Evolutionary conservation across 1,140 invertebrate genomes (phyloP), one percentile per base, ranked within the genome.

Genomic region (Sinella curviseta): DNA sequence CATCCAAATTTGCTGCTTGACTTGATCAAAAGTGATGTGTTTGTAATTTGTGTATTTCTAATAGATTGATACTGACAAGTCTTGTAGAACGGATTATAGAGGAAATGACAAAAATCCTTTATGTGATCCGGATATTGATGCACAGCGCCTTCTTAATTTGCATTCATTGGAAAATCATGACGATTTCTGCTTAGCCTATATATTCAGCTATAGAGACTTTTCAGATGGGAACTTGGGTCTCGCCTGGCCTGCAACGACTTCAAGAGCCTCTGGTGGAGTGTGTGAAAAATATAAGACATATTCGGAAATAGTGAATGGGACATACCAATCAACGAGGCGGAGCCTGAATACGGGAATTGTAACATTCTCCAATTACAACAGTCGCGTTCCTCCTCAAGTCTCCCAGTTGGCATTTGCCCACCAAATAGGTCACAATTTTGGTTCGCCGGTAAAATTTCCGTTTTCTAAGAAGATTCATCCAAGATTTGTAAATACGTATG

Each of bases 361-460:
- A 55, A 99, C 98, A 0, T 97, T 99, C 86, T 95, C 99, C 20
- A 99, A 99, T 89, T 99, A 99, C 88, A 98, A 98, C 85, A 97
- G 94, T 86, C 89, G 96, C 70, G 97, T 99, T 26, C 97, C 94
- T 78, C 95, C 94, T 0, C 97, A 97, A 88, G 98, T 99, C 24
- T 99, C 97, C 4, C 97, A 99, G 86, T 88, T 99, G 17, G 99
- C 98, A 12, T 89, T 99, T 78, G 98, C 98, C 12, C 98, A 99
- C 87, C 98, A 99, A 89, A 98, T 99, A 85, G 98, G 98, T 1
- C 98, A 99, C 86, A 99, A 99, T 88, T 99, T 99, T 89, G 98
- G 98, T 76, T 98, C 97, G 81, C 95, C 96, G 85, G 95, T 97
- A 89, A 91, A n/a, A n/a, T 26, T 14, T 24, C 12, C 14, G 30